Percentiles rank a stretch among this genome's conserved stretches.
Evolutionary conservation across 2,797 vertebrate species (phyloP).

Genomic region (Cuculus canorus): DNA sequence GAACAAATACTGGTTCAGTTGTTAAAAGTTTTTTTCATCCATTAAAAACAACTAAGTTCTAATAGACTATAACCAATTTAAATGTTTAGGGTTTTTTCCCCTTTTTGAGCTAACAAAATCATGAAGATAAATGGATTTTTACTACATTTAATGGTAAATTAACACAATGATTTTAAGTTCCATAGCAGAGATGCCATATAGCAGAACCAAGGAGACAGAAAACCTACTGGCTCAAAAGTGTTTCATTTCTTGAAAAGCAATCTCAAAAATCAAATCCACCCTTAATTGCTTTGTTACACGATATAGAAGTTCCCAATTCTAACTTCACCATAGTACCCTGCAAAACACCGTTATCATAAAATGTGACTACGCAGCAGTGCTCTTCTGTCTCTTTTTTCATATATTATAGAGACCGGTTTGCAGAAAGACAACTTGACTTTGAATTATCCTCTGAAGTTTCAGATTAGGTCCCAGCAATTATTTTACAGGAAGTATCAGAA

Average conservation of each 20-base stretch:
- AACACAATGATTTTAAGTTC: not conserved
- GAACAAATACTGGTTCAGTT: not conserved
- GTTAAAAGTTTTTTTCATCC: not conserved
- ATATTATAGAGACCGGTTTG: not conserved
- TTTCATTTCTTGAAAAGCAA: not conserved
- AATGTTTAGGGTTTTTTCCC: not conserved
- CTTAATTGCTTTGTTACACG: not conserved
- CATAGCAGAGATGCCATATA: not conserved
- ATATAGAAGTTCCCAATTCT: not conserved
- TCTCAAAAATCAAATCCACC: not conserved
- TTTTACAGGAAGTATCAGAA: not conserved
- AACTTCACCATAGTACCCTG: not conserved
- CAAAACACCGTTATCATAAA: not conserved
- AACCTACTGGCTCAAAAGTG: not conserved
- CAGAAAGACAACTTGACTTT: not conserved
- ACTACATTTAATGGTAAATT: not conserved
- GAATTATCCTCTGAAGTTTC: not conserved
- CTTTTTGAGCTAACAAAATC: not conserved
- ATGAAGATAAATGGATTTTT: not conserved
- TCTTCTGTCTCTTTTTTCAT: not conserved
- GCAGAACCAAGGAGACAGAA: not conserved
- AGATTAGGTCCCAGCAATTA: not conserved
- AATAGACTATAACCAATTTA: not conserved
- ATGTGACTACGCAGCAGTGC: not conserved
- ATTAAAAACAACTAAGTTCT: not conserved